phyloP scores from a whole-genome alignment of 1,140 invertebrate species.

The Orchestia grillus region DNA sequence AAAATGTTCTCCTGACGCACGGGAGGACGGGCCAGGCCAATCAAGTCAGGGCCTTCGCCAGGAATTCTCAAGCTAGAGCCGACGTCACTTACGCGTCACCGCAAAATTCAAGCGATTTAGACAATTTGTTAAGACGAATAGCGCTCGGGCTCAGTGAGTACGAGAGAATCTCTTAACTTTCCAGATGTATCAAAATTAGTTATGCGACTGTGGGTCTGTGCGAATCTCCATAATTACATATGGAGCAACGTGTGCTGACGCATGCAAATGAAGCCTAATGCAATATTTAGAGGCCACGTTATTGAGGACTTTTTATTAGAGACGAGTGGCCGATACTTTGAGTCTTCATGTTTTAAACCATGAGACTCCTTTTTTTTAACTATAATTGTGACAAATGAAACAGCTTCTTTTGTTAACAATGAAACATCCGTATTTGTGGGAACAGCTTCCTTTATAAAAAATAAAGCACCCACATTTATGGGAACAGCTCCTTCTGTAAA shows the following conservation, averaged over 20 bases:
- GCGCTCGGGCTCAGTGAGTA: neutral
- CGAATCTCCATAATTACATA: neutral
- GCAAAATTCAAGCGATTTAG: neutral
- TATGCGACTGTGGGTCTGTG: neutral
- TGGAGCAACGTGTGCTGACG: neutral
- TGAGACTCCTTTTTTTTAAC: too few relatives aligned
- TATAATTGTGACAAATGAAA: too few relatives aligned
- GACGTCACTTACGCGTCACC: neutral
- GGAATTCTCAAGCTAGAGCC: neutral
- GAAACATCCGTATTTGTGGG: too few relatives aligned
- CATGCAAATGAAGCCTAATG: too few relatives aligned
- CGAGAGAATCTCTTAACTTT: neutral
- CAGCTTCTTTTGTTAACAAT: too few relatives aligned
- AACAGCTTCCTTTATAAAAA: too few relatives aligned
- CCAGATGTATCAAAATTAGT: neutral
- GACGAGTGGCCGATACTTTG: too few relatives aligned
- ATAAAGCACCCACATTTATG: too few relatives aligned
- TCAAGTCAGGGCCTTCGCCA: neutral
- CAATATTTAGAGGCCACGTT: too few relatives aligned
- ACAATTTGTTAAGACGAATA: neutral
- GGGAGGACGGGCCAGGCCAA: neutral
- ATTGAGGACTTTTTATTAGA: too few relatives aligned
- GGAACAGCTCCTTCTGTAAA: too few relatives aligned
- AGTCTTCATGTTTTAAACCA: too few relatives aligned
- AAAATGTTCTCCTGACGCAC: neutral